Percentiles rank a stretch among this genome's conserved stretches.
phyloP scores from a whole-genome alignment of 2,113 vertebrate species.

The Equus przewalskii region DNA sequence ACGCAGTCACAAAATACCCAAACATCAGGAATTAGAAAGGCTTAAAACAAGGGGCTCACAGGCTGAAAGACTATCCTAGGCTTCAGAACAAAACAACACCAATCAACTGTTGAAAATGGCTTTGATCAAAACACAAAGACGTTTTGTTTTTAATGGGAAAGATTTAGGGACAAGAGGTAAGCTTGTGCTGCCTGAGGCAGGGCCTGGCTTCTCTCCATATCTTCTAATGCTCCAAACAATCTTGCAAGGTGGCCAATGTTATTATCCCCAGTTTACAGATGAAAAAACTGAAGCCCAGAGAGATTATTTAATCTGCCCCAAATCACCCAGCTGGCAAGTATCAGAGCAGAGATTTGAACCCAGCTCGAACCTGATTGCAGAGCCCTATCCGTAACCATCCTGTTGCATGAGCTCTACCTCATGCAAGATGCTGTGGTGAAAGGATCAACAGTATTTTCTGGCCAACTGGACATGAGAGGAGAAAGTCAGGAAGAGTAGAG shows the following conservation, averaged over 20 bases:
- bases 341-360: constrained; percentile 42
- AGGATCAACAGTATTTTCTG: background rate
- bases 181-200: background rate
- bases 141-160: constrained; percentile 35
- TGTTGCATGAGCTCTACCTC: background rate
- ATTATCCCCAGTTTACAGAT: background rate
- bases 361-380: background rate
- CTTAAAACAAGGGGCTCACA: constrained; percentile 3
- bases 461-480: background rate
- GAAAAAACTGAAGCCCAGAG: background rate
- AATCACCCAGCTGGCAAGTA: constrained; percentile 7
- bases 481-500: background rate
- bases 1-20: constrained; percentile 52
- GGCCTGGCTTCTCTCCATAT: background rate
- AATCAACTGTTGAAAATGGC: constrained; percentile 23
- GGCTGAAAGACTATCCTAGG: constrained; percentile 15
- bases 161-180: background rate
- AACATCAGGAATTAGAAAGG: constrained; percentile 20
- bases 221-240: background rate
- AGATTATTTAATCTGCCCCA: constrained; percentile 22
- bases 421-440: background rate
- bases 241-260: background rate
- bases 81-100: constrained; percentile 23
- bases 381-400: background rate
- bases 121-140: constrained; percentile 60